phyloP scores from a whole-genome alignment of 1,140 invertebrate species.

The Camponotus floridanus region DNA sequence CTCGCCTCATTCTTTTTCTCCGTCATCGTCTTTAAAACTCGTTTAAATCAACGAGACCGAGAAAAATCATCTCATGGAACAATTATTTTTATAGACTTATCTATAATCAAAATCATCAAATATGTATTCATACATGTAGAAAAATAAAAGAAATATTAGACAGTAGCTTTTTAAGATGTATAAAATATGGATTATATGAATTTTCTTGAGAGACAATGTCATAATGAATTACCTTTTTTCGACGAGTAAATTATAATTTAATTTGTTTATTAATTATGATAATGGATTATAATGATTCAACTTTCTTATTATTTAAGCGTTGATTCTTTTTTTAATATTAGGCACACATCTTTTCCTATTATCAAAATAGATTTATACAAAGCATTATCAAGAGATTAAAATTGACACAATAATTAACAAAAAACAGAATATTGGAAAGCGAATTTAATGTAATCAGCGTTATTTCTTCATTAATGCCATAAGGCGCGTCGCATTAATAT shows the following conservation, averaged over 20 bases:
- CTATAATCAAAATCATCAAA: neutral
- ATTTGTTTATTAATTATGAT: no score
- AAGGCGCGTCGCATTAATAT: slow-evolving; percentile 74
- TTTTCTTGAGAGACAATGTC: neutral
- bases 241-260: neutral
- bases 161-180: neutral
- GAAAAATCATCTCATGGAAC: neutral
- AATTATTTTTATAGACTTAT: neutral
- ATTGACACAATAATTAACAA: neutral
- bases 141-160: neutral
- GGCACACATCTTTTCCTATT: neutral
- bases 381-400: neutral
- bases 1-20: neutral
- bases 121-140: neutral
- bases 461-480: slow-evolving; percentile 46
- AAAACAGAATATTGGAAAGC: neutral
- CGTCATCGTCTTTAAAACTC: neutral
- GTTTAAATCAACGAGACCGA: neutral
- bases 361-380: neutral
- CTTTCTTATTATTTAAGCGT: neutral
- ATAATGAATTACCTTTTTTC: neutral
- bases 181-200: neutral
- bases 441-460: neutral
- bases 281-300: no score
- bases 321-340: neutral